Conservation (phyloP, 92 coral and sea anemone genomes). For the Siderastrea radians region DNA sequence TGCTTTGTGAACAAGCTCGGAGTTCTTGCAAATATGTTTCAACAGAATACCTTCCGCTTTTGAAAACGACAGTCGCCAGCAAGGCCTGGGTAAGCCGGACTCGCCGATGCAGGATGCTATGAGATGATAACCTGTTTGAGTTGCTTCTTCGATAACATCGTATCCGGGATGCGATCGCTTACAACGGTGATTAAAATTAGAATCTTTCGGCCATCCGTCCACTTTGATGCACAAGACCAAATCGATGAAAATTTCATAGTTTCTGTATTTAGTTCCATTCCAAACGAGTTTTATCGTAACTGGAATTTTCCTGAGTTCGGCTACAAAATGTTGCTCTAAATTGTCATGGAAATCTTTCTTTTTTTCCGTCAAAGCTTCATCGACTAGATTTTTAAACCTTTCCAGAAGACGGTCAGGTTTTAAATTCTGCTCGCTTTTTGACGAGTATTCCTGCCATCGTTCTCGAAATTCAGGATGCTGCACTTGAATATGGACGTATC, state of each 20-base stretch:
- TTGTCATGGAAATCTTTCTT: constrained; percentile 1
- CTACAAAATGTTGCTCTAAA: constrained; percentile 6
- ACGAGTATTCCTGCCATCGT: constrained; percentile 23
- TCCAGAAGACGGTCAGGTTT: constrained; percentile 43
- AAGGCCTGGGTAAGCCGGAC: constrained; percentile 57
- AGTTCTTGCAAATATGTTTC: constrained; percentile 19
- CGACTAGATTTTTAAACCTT: constrained; percentile 31
- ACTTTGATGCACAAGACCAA: constrained; percentile 54
- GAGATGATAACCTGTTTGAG: constrained; percentile 49
- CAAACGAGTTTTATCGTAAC: constrained; percentile 56
- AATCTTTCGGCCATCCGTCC: constrained; percentile 64
- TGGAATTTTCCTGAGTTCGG: constrained; percentile 69
- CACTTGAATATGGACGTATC: constrained; percentile 56
- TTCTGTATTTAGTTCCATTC: constrained; percentile 52
- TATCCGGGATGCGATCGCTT: constrained; percentile 53
- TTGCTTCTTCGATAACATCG: constrained; percentile 23
- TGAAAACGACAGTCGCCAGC: constrained; percentile 76
- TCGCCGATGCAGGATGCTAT: constrained; percentile 72
- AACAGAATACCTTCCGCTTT: constrained; percentile 65
- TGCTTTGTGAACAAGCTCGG: constrained; percentile 42
- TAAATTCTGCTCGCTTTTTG: constrained; percentile 41
- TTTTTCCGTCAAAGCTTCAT: not conserved
- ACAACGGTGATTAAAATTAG: constrained; percentile 7
- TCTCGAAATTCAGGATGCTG: not conserved
- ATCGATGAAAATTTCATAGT: constrained; percentile 53